These are phyloP conservation scores for Leptinotarsa lineolata DNA, from an alignment of 1,140 invertebrate species.

Conservation along the genomic window DNA sequence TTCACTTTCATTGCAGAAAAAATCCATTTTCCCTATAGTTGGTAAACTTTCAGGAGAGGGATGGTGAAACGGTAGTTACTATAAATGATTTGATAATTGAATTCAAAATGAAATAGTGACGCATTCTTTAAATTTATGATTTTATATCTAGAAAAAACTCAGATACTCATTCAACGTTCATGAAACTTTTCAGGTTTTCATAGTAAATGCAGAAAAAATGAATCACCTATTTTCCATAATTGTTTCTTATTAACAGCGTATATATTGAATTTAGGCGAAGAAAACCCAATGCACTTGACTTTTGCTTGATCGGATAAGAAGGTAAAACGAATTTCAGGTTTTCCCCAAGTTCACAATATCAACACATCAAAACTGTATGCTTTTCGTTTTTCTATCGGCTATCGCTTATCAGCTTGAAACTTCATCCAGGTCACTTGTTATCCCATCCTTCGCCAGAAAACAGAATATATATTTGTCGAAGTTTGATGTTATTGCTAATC, in stretches of 20 bases:
- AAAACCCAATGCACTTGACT: conserved; percentile 10
- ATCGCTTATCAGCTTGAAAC: not conserved
- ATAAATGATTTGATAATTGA: no score
- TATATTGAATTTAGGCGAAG: conserved; percentile 21
- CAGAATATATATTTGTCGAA: no score
- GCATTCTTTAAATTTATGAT: no score
- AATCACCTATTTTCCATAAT: not conserved
- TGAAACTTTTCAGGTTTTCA: not conserved
- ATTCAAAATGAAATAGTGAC: no score
- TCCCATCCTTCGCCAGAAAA: no score
- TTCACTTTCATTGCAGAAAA: no score
- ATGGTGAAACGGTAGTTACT: no score
- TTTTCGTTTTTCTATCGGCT: not conserved
- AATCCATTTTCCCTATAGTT: no score
- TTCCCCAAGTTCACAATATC: not conserved
- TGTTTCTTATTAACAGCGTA: not conserved
- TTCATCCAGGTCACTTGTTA: not conserved
- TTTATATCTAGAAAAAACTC: no score
- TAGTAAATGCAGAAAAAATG: not conserved
- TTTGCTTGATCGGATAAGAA: conserved; percentile 19
- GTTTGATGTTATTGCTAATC: no score
- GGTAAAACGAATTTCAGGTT: conserved; percentile 11
- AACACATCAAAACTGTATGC: not conserved
- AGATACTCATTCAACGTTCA: no score
- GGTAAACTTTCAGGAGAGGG: no score